These are phyloP conservation scores for Plectrocnemia conspersa DNA, from an alignment of 1,140 invertebrate genomes.

Conservation along the genomic window DNA sequence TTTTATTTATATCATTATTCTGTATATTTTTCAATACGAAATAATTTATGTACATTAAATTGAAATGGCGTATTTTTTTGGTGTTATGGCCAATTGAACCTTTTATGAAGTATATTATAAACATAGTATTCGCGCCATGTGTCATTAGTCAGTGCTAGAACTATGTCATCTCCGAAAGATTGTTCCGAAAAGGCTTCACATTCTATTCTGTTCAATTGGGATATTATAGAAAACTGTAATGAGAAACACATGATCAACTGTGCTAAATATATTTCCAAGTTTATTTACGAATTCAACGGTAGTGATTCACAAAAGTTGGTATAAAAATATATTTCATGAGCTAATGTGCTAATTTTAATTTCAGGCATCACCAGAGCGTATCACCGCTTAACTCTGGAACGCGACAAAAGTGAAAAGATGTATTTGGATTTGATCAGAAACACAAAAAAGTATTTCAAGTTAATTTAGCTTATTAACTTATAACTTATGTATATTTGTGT, in stretches of 20 bases:
- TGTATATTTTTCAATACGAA: neutral
- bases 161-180: neutral
- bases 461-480: neutral
- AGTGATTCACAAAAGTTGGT: neutral
- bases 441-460: neutral
- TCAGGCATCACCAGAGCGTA: neutral
- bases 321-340: no score
- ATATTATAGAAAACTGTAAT: slow-evolving; percentile 16
- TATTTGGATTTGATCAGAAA: neutral
- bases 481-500: neutral
- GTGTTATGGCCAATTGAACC: no score
- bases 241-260: slow-evolving; percentile 16
- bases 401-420: neutral
- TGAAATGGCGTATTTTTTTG: no score
- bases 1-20: no score
- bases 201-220: slow-evolving; percentile 19
- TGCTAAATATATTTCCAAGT: slow-evolving; percentile 20
- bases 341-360: no score
- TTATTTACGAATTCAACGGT: slow-evolving; percentile 24
- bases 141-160: neutral
- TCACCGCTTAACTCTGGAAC: neutral
- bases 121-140: neutral
- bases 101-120: neutral
- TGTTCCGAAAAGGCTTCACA: neutral
- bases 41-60: neutral